phyloP scores from a whole-genome alignment of 2,797 vertebrate species.

The Antrozous pallidus region DNA sequence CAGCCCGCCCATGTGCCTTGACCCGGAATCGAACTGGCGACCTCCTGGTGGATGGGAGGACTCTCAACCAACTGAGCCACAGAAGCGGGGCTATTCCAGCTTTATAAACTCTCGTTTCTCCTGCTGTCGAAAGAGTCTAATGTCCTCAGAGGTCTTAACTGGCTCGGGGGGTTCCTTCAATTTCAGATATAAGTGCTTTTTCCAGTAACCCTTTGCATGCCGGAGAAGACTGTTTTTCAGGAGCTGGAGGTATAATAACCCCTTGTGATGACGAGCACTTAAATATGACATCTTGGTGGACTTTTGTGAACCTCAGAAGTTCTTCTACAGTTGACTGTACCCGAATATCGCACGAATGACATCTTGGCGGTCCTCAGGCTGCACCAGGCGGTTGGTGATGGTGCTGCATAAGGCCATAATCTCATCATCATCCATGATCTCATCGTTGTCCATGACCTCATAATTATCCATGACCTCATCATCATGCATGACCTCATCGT shows the following conservation, averaged over 20 bases:
- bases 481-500: no score
- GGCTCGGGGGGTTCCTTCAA: neutral
- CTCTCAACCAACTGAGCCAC: no score
- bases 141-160: neutral
- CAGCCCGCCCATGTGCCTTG: no score
- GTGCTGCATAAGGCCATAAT: slow-evolving; percentile 86
- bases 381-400: slow-evolving; percentile 90
- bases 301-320: slow-evolving; percentile 90
- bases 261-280: slow-evolving; percentile 88
- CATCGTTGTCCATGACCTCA: no score
- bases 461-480: no score
- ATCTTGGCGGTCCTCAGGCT: slow-evolving; percentile 85
- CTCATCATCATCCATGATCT: no score
- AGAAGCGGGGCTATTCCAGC: neutral
- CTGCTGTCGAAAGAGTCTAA: slow-evolving; percentile 50
- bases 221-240: slow-evolving; percentile 92
- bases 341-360: slow-evolving; percentile 87
- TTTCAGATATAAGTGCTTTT: slow-evolving; percentile 23
- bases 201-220: slow-evolving; percentile 87
- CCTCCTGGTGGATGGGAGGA: no score
- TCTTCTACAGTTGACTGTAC: slow-evolving; percentile 90
- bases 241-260: slow-evolving; percentile 83
- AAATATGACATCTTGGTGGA: slow-evolving; percentile 91
- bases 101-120: slow-evolving; percentile 45
- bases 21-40: no score